Base-by-base conservation (phyloP, 2,797 vertebrate species). In the Enteromius trimaculatus region DNA sequence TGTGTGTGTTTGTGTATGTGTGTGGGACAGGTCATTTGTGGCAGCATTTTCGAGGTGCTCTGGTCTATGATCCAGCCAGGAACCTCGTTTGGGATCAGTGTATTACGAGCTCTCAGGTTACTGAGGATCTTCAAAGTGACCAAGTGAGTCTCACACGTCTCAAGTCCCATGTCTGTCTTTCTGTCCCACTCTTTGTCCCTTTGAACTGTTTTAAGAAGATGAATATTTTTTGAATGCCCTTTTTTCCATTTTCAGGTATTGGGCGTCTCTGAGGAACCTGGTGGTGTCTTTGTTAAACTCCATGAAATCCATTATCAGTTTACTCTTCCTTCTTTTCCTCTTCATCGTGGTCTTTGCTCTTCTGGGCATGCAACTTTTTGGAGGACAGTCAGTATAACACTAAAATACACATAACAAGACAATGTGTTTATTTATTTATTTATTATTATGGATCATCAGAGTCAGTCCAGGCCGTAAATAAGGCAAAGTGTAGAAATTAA, bases 91-190 rank as follows among this genome's bases (percentile, higher is more conserved):
- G 97, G 97, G 88, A 99, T 98, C 93, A 98, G 97, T 70, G 97
- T 99, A 89, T 95, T 99, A 86, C 95, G 97, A 95, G 97, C 97
- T 95, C 97, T 98, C 95, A 97, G 97, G 95, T 96, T 98, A 95
- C 92, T 99, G 94, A 96, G 97, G 90, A 99, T 99, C 92, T 99
- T 99, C 95, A 99, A 99, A 95, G 97, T 99, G 93, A 99, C 97
- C 89, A 98, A 99, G 97, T 99, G 92, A 96, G 97, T 94, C 39
- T 72, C 74, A 60, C 31, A 47, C 19, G 0, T 70, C 65, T 77
- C 1, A 23, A 70, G 49, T 71, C 80, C 37, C 17, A 34, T 72
- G 42, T 77, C 23, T 26, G 6, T 44, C 26, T 53, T 62, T 75
- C 68, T 58, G 29, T 88, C 62, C 42, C 51, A 55, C 21, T 84